Evolutionary conservation across 1,140 invertebrate genomes (phyloP).

Genomic region (Microplitis demolitor): DNA sequence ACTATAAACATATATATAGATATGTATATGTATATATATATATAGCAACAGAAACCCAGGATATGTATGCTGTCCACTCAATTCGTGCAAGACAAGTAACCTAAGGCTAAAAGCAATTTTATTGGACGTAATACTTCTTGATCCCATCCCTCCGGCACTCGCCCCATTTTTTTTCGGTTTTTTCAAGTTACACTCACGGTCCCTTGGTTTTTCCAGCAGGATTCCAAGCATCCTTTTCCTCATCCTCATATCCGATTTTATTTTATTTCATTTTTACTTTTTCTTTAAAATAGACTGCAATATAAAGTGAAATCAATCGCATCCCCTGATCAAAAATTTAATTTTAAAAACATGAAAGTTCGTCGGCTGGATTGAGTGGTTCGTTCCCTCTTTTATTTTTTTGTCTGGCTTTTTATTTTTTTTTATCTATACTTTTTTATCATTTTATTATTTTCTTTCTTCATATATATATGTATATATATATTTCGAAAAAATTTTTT

Average conservation of each 20-base stretch:
- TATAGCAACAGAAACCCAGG: background rate
- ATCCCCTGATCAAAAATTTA: background rate
- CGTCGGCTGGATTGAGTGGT: background rate
- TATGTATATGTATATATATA: too few species aligned
- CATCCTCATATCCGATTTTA: background rate
- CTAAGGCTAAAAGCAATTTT: conserved; percentile 20
- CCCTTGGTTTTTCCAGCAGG: background rate
- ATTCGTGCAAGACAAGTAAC: conserved; percentile 5
- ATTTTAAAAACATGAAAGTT: conserved; percentile 8
- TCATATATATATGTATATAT: background rate
- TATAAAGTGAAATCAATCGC: background rate
- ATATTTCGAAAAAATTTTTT: background rate
- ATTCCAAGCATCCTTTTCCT: background rate
- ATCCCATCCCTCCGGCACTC: background rate
- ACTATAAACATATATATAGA: background rate
- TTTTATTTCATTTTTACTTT: background rate
- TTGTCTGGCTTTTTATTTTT: background rate
- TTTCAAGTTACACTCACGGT: background rate
- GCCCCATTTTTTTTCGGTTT: background rate
- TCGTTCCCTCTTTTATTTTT: background rate
- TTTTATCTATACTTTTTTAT: background rate
- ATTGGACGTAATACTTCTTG: conserved; percentile 23
- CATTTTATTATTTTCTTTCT: background rate
- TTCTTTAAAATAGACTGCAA: too few species aligned
- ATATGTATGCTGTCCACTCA: too few species aligned